Conservation (phyloP, 2,113 vertebrate species). For the Boulengeromyrus knoepffleri region DNA sequence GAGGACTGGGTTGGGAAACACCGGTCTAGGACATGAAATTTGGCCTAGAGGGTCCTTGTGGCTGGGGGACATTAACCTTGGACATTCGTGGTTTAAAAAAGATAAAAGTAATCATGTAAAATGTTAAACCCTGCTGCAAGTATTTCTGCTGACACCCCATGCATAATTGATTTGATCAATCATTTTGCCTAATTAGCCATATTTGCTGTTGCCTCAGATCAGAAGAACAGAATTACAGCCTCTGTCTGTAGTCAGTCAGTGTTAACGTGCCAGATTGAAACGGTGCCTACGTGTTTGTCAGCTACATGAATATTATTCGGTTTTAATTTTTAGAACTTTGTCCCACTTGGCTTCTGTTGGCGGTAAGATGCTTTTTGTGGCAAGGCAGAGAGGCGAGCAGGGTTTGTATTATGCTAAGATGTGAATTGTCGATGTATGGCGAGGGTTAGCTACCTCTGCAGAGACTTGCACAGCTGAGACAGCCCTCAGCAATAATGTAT, state of each 20-base stretch:
- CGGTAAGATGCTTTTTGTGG: neutral
- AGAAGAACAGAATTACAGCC: neutral
- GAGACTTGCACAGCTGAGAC: neutral
- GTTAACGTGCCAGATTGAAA: neutral
- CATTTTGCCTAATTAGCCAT: neutral
- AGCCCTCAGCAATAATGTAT: neutral
- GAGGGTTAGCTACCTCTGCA: neutral
- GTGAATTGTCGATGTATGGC: neutral
- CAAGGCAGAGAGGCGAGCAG: neutral
- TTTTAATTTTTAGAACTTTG: neutral
- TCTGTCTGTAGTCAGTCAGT: neutral
- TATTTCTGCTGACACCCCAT: neutral
- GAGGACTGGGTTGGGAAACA: too few relatives aligned
- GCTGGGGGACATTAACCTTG: neutral
- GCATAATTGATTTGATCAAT: neutral
- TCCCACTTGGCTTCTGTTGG: neutral
- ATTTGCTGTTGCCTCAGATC: neutral
- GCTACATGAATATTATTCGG: neutral
- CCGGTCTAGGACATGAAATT: neutral
- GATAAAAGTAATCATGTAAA: neutral
- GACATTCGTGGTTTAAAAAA: neutral
- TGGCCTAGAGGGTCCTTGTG: neutral
- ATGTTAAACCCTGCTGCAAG: neutral
- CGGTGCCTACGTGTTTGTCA: neutral
- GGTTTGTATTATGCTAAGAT: conserved; percentile 3